Base-by-base conservation (phyloP, 1,140 invertebrate species). In the Cyclina sinensis region DNA sequence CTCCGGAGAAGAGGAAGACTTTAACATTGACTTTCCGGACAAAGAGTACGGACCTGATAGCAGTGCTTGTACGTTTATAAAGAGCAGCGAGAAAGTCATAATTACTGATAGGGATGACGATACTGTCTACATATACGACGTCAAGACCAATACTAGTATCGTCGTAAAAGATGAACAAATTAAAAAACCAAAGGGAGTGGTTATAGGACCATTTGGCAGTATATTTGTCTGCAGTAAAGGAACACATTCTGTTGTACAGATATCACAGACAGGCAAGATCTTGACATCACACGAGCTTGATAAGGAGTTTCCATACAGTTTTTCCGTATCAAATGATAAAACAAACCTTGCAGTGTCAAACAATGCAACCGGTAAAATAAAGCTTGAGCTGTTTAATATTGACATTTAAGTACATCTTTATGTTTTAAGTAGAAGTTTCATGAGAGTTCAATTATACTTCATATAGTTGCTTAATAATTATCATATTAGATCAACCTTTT, bases 321-420 rank as follows among this genome's bases (percentile, higher is more conserved):
- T 78, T n/a, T 43, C 16, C 27, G 27, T 78, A 24, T 78, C 74
- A 18, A 78, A 48, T 18, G 74, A 78, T 30, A 46, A 46, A 30
- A 46, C 74, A 24, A 78, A 46, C n/a, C 37, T 78, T n/a, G 74
- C 74, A 2, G 74, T 78, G 16, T 48, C 74, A 39, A 78, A 78
- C 74, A 27, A 7, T 27, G 35, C 37, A 16, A n/a, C 9, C 5
- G 74, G 74, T 46, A 12, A 1, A 14, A 46, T 3, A 11, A 48
- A 48, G 30, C 21, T 78, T 11, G 14, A 78, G 39, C 43, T 78
- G 16, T 48, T 46, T 46, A 48, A 48, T 21, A 78, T 78, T n/a
- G 51, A 54, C 21, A 54, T 54, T 54, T 54, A 54, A 18, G 4
- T 54, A 4, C 51, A 43, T n/a, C n/a, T n/a, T n/a, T n/a, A n/a